Base-by-base conservation (phyloP, 2,888 invertebrate species). In the Eustalomyia histrio region DNA sequence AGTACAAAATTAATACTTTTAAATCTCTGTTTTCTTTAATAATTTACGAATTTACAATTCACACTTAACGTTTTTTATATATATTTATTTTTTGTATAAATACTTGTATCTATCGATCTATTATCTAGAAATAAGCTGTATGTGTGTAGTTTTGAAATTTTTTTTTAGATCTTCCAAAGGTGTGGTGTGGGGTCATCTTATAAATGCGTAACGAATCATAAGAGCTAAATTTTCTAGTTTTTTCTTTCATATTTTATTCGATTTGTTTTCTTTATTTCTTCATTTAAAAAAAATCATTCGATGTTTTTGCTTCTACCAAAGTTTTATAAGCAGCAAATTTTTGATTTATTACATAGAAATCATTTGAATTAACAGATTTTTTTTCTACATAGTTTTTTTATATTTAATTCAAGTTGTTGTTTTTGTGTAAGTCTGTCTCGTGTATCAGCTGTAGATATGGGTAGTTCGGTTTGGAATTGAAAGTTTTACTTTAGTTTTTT, bases 291-390 rank as follows among this genome's bases (percentile, higher is more conserved):
- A 1, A 47, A 58, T 76, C 17, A 14, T 65, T 57, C 18, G n/a
- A 39, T 50, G 33, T 69, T 39, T 64, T 78, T 76, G 18, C 9
- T 55, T 60, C 53, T 21, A 29, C 60, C 85, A 69, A 65, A 67
- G 61, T 67, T 72, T 81, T 75, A 67, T 67, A 58, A 35, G 18
- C 61, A 57, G 74, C 69, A 78, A 71, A 81, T 74, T 88, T n/a
- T 88, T 88, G 88, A 88, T 88, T 88, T 88, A 88, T 88, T 88
- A 85, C 87, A 86, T 86, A 85, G 87, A 87, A 87, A 87, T 86
- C 86, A 85, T 88, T 88, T 86, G 86, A 86, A 87, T 87, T 72
- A 29, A 87, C 86, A 84, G 84, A 33, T 55, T 55, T 86, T 85
- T 85, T 87, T 87, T 85, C 85, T 85, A 85, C 84, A 83, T 82